Evolutionary conservation across 2,797 vertebrate genomes (phyloP), one percentile per base, ranked within the genome.

Genomic region (Leuciscus waleckii): DNA sequence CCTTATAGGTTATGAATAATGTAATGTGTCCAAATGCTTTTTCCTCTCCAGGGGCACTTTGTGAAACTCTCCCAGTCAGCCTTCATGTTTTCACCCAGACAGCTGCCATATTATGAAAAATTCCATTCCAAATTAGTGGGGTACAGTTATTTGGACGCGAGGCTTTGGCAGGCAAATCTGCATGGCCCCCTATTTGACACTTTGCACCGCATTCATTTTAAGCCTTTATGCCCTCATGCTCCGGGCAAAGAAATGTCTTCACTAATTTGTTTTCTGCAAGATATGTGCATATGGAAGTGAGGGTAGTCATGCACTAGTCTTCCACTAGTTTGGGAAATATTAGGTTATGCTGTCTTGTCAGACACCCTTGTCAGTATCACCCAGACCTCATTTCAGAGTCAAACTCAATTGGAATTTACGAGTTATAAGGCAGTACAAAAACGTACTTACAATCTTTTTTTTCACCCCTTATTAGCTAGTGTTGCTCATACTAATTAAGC

Each of bases 1-100:
- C 74, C 35, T 69, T 43, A 56, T 43, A 43, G 49, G 26, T 78
- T 70, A 70, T 84, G 75, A 84, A 84, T 84, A 84, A 77, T 78
- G 63, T 58, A 84, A 70, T 3, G 2, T 78, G 17, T 58, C 65
- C 63, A 78, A 84, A 84, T 77, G 63, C 46, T 56, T 77, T 84
- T 77, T 37, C 71, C 37, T 76, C n/a, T 23, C 61, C 7, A 2
- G 17, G 23, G 32, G 56, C 21, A 39, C 14, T 65, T 49, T 74
- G 19, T 82, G 81, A 29, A 23, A 8, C n/a, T 67, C 29, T 75
- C 14, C 23, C 29, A 74, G 70, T 41, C 35, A n/a, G 16, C 70
- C 69, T 73, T 58, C 26, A 23, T 51, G 41, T 79, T 79, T 69
- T 51, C 7, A 35, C 56, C 81, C 56, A 46, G 82, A 23, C 37